A percentile compares a stretch with the other conserved stretches of the same genome.
Evolutionary conservation across 2,797 vertebrate genomes (phyloP).

Genomic region (Taeniopygia guttata): DNA sequence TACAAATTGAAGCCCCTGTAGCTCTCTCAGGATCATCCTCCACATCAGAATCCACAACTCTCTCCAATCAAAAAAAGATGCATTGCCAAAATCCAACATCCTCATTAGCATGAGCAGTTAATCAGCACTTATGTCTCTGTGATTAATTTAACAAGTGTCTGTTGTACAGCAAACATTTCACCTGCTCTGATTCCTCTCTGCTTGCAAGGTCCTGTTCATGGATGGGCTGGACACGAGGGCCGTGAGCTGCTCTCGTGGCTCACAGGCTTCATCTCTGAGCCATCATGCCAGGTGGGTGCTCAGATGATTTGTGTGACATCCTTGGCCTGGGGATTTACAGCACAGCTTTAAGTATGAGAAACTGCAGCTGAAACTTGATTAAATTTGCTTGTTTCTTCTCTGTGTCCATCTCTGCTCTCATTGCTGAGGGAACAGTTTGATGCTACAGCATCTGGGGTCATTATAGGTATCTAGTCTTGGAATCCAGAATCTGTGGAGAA

Average conservation of each 20-base stretch:
- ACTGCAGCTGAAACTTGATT: not conserved
- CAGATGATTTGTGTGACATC: not conserved
- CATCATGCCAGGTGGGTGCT: not conserved
- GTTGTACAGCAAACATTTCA: not conserved
- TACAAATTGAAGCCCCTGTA: rapidly evolving
- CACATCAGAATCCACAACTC: not conserved
- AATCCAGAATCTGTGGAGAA: not conserved
- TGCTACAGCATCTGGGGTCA: not conserved
- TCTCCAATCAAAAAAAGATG: not conserved
- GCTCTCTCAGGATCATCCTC: not conserved
- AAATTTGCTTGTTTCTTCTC: not conserved
- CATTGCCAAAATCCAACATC: not conserved
- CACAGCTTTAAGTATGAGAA: not conserved
- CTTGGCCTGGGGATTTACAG: not conserved
- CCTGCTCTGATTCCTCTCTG: not conserved
- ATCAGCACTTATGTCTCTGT: not conserved
- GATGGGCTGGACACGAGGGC: not conserved
- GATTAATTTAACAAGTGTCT: not conserved
- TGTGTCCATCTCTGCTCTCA: not conserved
- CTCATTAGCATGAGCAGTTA: not conserved
- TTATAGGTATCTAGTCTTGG: not conserved
- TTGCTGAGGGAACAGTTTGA: not conserved
- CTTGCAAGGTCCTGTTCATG: not conserved
- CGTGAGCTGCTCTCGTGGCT: not conserved
- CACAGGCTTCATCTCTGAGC: not conserved